These are phyloP conservation scores for Chloebia gouldiae DNA, from an alignment of 2,113 vertebrate genomes.

Conservation along the genomic window DNA sequence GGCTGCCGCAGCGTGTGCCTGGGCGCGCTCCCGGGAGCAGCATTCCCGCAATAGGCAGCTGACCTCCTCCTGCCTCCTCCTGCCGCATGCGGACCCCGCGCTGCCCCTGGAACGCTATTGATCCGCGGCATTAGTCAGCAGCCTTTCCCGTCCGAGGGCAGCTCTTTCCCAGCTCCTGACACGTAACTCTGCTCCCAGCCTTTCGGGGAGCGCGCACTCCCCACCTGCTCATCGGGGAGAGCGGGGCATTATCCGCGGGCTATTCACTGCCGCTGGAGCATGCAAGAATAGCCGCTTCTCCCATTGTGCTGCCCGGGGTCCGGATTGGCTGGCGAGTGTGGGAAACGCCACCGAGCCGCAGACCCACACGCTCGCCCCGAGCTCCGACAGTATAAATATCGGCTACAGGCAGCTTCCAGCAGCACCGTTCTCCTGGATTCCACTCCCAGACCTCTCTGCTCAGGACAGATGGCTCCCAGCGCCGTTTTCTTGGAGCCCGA, in stretches of 20 bases:
- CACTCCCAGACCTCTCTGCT: not conserved
- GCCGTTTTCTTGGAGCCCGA: constrained; percentile 41
- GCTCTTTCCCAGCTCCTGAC: constrained; percentile 67
- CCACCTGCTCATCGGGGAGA: constrained; percentile 71
- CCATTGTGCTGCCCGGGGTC: constrained; percentile 24
- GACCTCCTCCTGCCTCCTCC: not conserved
- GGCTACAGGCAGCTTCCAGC: not conserved
- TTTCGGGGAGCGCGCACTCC: constrained; percentile 38
- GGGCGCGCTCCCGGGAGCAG: not conserved
- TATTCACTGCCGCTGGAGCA: constrained; percentile 66
- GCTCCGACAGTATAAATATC: constrained; percentile 54
- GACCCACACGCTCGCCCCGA: constrained; percentile 41
- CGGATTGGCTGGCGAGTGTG: constrained; percentile 78
- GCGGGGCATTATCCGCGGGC: constrained; percentile 63
- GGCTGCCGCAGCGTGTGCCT: not conserved
- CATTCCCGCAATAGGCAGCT: constrained; percentile 3
- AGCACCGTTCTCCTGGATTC: not conserved
- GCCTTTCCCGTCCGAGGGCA: constrained; percentile 24
- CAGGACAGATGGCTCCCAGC: constrained; percentile 65
- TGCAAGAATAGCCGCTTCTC: constrained; percentile 63
- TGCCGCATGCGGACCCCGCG: not conserved
- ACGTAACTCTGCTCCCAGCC: constrained; percentile 11
- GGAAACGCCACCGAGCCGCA: constrained; percentile 61
- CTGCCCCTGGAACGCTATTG: constrained; percentile 57
- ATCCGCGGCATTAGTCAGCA: constrained; percentile 59